Percentiles rank a stretch among this genome's conserved stretches.
Conservation (phyloP, 2,113 vertebrate genomes). For the Lates calcarifer region DNA sequence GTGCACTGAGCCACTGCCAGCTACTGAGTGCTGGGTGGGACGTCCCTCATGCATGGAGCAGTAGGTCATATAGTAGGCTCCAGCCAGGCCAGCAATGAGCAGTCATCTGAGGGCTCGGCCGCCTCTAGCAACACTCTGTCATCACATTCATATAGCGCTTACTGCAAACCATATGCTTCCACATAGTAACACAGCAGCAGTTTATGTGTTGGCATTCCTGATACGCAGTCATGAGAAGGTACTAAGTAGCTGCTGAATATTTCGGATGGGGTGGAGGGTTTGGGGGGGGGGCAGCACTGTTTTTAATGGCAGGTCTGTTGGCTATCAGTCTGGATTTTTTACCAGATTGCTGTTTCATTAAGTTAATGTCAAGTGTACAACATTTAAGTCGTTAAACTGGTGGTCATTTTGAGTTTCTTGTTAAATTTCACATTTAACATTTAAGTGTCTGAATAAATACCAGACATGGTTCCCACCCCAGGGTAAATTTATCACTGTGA, state of each 20-base stretch:
- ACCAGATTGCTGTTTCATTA: constrained; percentile 57
- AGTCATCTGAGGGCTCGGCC: constrained; percentile 60
- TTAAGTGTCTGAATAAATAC: constrained; percentile 48
- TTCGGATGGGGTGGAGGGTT: no score
- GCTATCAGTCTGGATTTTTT: constrained; percentile 47
- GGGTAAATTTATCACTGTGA: constrained; percentile 26
- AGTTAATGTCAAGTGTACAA: constrained; percentile 50
- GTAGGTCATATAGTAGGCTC: constrained; percentile 52
- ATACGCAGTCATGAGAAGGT: constrained; percentile 59
- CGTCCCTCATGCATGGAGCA: constrained; percentile 37
- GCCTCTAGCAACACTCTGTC: constrained; percentile 74
- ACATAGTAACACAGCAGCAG: constrained; percentile 69
- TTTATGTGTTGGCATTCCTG: constrained; percentile 78
- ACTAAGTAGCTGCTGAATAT: constrained; percentile 75
- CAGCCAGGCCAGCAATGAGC: constrained; percentile 58
- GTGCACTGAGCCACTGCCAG: constrained; percentile 35
- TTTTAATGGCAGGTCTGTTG: constrained; percentile 57
- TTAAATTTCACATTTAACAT: constrained; percentile 51
- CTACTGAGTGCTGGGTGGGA: constrained; percentile 46
- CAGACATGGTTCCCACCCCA: constrained; percentile 32
- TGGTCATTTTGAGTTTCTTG: constrained; percentile 45
- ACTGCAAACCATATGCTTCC: constrained; percentile 73
- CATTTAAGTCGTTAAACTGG: constrained; percentile 32
- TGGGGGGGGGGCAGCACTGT: constrained; percentile 8
- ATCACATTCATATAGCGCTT: constrained; percentile 67